Percentiles rank a stretch among this genome's conserved stretches.
phyloP scores from a whole-genome alignment of 2,113 vertebrate species.

The Cephalopholis sonnerati region DNA sequence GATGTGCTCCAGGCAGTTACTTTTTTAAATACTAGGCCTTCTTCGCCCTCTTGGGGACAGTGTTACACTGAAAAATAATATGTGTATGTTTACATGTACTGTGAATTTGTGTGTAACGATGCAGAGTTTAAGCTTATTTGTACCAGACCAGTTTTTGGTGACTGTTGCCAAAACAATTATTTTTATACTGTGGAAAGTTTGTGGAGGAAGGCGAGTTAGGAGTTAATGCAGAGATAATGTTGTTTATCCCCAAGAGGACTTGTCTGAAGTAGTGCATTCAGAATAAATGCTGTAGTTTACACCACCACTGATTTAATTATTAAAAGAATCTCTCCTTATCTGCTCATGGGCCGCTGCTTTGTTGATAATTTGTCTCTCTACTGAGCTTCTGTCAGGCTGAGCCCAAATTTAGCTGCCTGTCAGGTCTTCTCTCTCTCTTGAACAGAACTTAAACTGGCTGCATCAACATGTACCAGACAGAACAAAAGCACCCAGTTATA shows the following conservation, averaged over 20 bases:
- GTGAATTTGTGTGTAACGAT: conserved; percentile 5
- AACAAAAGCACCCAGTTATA: conserved; percentile 5
- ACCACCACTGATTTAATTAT: neutral
- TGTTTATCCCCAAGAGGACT: neutral
- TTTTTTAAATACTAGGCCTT: neutral
- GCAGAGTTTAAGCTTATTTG: neutral
- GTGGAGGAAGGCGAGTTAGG: neutral
- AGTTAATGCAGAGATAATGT: neutral
- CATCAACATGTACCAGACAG: neutral
- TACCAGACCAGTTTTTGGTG: neutral
- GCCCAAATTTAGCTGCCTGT: neutral
- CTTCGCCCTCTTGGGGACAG: conserved; percentile 44
- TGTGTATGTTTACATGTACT: too few species aligned
- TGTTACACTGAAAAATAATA: conserved; percentile 39
- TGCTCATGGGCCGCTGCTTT: neutral
- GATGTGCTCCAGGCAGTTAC: neutral
- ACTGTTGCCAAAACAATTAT: neutral
- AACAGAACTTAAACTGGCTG: neutral
- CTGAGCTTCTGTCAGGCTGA: neutral
- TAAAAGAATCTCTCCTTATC: neutral
- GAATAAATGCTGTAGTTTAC: neutral
- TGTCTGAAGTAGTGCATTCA: neutral
- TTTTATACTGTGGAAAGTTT: neutral
- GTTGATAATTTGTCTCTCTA: neutral
- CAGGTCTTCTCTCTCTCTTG: neutral